Base-by-base conservation (phyloP, 2,888 invertebrate species). In the Gibbula magus region DNA sequence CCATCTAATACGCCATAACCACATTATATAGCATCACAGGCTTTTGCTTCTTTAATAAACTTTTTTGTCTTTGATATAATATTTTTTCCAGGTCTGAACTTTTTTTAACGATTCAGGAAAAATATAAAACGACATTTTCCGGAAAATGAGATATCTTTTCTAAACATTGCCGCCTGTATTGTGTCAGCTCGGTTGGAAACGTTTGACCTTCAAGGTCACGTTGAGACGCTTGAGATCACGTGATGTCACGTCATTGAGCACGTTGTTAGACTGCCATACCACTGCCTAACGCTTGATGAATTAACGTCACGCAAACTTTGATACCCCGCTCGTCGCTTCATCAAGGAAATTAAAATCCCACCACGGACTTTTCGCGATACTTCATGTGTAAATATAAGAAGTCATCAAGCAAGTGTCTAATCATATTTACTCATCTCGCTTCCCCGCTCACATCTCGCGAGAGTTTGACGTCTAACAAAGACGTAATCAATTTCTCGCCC, bases 331-430 rank as follows among this genome's bases (percentile, higher is more conserved):
- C 56, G 80, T 73, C 83, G 84, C 85, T 86, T 85, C 87, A 86
- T 87, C 86, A 84, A 85, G 86, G 84, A 87, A 87, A 87, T 87
- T 86, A 87, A 86, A 86, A 85, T 83, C 84, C 79, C 82, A 82
- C 81, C 86, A 82, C 84, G 82, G 84, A 80, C 80, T 77, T 79
- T 77, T 76, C 79, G 75, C 66, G 81, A 84, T 81, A 80, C 84
- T 81, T 78, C 82, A 81, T 81, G 85, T 81, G 86, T 84, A 86
- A 87, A 88, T 86, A 86, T 81, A 84, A 80, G 84, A 83, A 81
- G 82, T 83, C 83, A 85, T 84, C 83, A 79, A 80, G 80, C 79
- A 73, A 51, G 77, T 82, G 81, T 82, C 84, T 86, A 86, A 88
- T 87, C 86, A 85, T 86, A 83, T 84, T 86, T 86, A 83, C 82